These are phyloP conservation scores for Carcharodon carcharias DNA, from an alignment of 2,797 vertebrate genomes.

Conservation along the genomic window DNA sequence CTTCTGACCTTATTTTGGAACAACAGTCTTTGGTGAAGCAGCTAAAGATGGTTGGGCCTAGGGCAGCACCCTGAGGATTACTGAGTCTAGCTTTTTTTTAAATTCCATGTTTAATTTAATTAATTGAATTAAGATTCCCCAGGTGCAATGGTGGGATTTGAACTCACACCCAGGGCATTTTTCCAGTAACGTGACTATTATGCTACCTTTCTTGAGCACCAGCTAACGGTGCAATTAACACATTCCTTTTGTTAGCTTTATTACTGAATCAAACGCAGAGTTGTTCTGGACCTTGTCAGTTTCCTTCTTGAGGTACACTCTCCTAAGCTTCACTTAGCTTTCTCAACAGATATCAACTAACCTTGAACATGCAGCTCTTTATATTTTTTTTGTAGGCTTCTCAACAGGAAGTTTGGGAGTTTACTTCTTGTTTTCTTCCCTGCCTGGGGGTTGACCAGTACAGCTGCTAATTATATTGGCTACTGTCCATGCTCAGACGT, in stretches of 20 bases:
- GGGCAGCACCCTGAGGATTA: neutral
- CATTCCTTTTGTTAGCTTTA: neutral
- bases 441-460: neutral
- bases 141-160: neutral
- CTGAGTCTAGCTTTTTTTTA: neutral
- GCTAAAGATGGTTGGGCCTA: no score
- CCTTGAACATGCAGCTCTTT: neutral
- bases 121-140: neutral
- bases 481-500: neutral
- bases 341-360: neutral
- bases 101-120: neutral
- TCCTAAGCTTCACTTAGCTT: neutral
- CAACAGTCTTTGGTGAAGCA: no score
- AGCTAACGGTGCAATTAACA: neutral
- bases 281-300: neutral
- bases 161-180: no score
- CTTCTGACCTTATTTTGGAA: no score
- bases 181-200: neutral
- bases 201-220: neutral
- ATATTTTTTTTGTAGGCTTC: neutral
- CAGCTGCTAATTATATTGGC: neutral
- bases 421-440: neutral
- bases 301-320: neutral
- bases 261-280: neutral
- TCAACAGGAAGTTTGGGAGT: neutral